Evolutionary conservation across 2,888 invertebrate genomes (phyloP).

Genomic region (Nemapogon koenigi): DNA sequence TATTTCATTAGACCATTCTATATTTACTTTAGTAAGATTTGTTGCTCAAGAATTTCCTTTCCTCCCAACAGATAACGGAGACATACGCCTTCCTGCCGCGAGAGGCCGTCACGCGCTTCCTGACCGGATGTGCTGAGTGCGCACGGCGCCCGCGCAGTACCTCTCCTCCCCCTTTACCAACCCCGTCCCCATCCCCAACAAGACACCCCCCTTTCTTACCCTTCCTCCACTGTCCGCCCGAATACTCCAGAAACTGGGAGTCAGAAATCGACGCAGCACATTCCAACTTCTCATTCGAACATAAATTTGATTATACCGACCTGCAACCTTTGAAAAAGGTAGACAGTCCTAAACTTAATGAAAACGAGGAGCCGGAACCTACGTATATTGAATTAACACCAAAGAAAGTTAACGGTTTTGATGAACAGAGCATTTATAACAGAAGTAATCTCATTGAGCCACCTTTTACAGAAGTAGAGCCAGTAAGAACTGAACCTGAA

Average conservation of each 20-base stretch:
- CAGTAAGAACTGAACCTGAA: slow-evolving; percentile 49
- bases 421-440: slow-evolving; percentile 26
- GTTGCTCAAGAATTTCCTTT: slow-evolving; percentile 20
- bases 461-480: slow-evolving; percentile 46
- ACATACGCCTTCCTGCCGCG: slow-evolving; percentile 95
- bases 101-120: slow-evolving; percentile 95
- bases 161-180: slow-evolving; percentile 63
- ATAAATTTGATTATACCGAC: slow-evolving; percentile 49
- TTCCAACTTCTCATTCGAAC: slow-evolving; percentile 44
- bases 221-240: slow-evolving; percentile 42
- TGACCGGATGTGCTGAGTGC: slow-evolving; percentile 93
- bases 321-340: slow-evolving; percentile 49
- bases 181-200: slow-evolving; percentile 57
- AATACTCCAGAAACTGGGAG: slow-evolving; percentile 59
- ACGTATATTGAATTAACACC: slow-evolving; percentile 54
- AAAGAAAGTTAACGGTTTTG: slow-evolving; percentile 40
- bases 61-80: slow-evolving; percentile 86
- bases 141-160: slow-evolving; percentile 77
- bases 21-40: no score
- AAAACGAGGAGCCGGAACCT: slow-evolving; percentile 42
- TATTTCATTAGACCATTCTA: no score
- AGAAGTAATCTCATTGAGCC: slow-evolving; percentile 44
- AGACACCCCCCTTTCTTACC: slow-evolving; percentile 48
- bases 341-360: slow-evolving; percentile 42
- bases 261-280: slow-evolving; percentile 59